Evolutionary conservation across 2,113 vertebrate species (phyloP), one percentile per base, ranked within the genome.

Genomic region (Gnathonemus echidnorhynchus): DNA sequence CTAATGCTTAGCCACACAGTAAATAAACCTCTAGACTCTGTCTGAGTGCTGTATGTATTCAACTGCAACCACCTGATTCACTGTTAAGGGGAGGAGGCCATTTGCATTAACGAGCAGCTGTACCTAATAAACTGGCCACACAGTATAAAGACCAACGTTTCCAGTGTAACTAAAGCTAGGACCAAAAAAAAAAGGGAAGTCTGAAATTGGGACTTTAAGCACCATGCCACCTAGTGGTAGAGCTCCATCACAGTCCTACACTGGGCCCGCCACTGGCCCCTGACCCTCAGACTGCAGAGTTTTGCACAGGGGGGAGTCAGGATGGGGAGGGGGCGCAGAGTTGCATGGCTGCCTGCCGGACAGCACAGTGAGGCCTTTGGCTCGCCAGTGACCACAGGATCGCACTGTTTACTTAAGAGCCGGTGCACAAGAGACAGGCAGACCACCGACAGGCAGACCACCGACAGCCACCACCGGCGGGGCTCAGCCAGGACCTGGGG

Each of bases 371-470:
- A 95, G 94, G 94, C 94, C 94, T 95, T 96, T 96, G 90, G 96
- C 95, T 93, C 93, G 93, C 92, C 94, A 94, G 94, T 92, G 91
- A 96, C 96, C 95, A 90, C 96, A 96, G 96, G 95, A 96, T 94
- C 95, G 93, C 91, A 92, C 83, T 96, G 96, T 96, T 96, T 95
- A 94, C 93, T 93, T 95, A 94, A 95, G 94, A 96, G 96, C 95
- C 95, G 91, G 95, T 96, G 96, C 95, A 96, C 95, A 95, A 96
- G 95, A 96, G 95, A 96, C 96, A 92, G 93, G 93, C 91, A 90
- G 96, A 96, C 96, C 96, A 96, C 96, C 95, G 95, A 96, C 96
- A 92, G 92, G 93, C 91, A 90, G 96, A 96, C 96, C 96, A 96
- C 96, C 95, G 92, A 94, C 94, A 94, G 94, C 91, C 92, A 90